These are phyloP conservation scores for Chionomys nivalis DNA, from an alignment of 2,113 vertebrate species.

Conservation along the genomic window DNA sequence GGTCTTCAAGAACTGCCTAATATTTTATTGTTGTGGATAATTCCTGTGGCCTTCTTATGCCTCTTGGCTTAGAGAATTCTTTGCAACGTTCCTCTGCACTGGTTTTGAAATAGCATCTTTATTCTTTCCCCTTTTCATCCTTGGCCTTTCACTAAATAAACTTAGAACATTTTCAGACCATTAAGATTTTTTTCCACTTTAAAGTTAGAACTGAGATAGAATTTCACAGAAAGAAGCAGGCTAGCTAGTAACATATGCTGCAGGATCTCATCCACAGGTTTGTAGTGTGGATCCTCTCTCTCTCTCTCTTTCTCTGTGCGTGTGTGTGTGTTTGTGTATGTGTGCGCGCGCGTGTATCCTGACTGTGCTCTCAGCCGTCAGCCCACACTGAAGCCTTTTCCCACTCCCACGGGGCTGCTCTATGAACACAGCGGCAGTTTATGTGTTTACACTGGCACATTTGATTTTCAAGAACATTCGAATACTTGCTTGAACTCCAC, in stretches of 20 bases:
- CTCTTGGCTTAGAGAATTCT: conserved; percentile 18
- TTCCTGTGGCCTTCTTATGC: not conserved
- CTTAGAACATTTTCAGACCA: conserved; percentile 61
- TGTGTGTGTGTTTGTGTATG: not conserved
- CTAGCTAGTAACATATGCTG: conserved; percentile 58
- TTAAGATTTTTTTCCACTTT: conserved; percentile 44
- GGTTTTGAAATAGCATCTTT: conserved; percentile 65
- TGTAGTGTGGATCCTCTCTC: not conserved
- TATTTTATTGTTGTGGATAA: conserved; percentile 1
- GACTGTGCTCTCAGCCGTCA: not conserved
- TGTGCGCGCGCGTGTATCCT: not conserved
- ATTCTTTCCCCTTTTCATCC: conserved; percentile 61
- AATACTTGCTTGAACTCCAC: not conserved
- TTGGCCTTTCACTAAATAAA: conserved; percentile 73
- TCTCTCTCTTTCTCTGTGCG: too few relatives aligned
- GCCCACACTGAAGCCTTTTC: not conserved
- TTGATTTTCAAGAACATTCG: not conserved
- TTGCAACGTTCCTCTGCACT: conserved; percentile 48
- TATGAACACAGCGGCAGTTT: not conserved
- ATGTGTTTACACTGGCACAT: conserved; percentile 19
- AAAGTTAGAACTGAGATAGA: conserved; percentile 53
- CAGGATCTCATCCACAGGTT: conserved; percentile 31
- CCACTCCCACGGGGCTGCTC: not conserved
- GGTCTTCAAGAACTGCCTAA: not conserved
- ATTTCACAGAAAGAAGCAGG: conserved; percentile 19